Evolutionary conservation across 2,888 invertebrate genomes (phyloP).

Genomic region (Diarsia mendica): DNA sequence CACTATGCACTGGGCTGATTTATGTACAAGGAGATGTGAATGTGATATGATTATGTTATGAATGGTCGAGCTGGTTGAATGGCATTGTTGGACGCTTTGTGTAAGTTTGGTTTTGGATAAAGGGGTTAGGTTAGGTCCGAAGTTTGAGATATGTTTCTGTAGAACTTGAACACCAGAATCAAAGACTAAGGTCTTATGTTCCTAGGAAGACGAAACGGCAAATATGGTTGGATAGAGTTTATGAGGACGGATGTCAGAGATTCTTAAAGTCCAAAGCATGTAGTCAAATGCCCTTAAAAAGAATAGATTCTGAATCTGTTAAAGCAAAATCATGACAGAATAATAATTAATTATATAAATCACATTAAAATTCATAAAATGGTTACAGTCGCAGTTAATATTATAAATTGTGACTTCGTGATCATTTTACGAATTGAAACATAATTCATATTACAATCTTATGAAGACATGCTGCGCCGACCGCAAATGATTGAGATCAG

Average conservation of each 20-base stretch:
- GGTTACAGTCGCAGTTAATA: too few relatives aligned
- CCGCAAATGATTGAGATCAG: too few relatives aligned
- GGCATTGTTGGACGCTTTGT: conserved; percentile 13
- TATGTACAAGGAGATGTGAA: conserved; percentile 42
- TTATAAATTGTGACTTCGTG: too few relatives aligned
- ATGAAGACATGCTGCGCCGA: too few relatives aligned
- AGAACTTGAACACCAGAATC: too few relatives aligned
- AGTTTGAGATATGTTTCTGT: background rate
- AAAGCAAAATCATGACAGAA: background rate
- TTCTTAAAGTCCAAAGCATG: background rate
- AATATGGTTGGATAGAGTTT: background rate
- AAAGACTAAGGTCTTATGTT: background rate
- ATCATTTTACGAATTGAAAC: background rate
- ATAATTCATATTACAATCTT: background rate
- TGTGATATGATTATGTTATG: conserved; percentile 42
- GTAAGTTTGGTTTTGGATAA: background rate
- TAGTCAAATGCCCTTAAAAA: too few relatives aligned
- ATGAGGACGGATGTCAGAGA: background rate
- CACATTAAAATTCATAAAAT: too few relatives aligned
- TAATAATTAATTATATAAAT: too few relatives aligned
- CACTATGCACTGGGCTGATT: conserved; percentile 60
- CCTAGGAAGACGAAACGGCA: background rate
- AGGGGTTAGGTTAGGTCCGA: background rate
- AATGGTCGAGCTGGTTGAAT: conserved; percentile 4
- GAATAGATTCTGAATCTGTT: too few relatives aligned